Evolutionary conservation across 2,797 vertebrate genomes (phyloP).

Genomic region (Oryzias dopingdopingensis): DNA sequence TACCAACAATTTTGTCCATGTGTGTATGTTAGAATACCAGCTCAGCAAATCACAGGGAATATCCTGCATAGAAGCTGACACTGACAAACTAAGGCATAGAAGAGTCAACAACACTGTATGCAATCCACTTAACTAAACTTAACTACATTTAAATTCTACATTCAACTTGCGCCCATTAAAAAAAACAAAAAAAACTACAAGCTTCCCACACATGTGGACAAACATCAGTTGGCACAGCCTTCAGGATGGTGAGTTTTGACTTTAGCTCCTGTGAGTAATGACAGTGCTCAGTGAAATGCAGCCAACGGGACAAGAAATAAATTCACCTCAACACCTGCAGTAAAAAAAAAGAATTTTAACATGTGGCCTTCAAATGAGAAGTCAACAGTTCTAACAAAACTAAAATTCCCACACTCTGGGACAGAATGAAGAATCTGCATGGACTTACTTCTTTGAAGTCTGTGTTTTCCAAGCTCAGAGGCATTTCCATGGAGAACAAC

Average conservation of each 20-base stretch:
- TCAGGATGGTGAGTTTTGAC: constrained; percentile 38
- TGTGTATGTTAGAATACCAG: neutral
- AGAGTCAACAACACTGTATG: constrained; percentile 70
- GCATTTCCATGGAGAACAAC: constrained; percentile 59
- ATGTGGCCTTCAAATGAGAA: neutral
- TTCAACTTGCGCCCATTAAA: constrained; percentile 65
- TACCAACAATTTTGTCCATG: no score
- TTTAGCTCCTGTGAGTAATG: constrained; percentile 45
- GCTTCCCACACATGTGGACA: constrained; percentile 66
- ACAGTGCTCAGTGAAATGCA: constrained; percentile 47
- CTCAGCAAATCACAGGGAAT: constrained; percentile 23
- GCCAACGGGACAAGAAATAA: constrained; percentile 48
- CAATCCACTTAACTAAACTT: constrained; percentile 64
- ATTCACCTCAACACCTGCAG: neutral
- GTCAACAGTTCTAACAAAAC: constrained; percentile 30
- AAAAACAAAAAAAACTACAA: constrained; percentile 65
- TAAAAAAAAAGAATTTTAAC: no score
- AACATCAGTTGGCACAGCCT: constrained; percentile 71
- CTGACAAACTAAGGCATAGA: constrained; percentile 76
- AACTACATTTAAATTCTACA: constrained; percentile 72
- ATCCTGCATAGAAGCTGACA: constrained; percentile 63
- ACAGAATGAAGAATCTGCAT: constrained; percentile 37
- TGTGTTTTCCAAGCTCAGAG: constrained; percentile 54
- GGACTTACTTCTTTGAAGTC: constrained; percentile 53
- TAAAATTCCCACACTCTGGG: constrained; percentile 11